Evolutionary conservation across 2,797 vertebrate species (phyloP), one percentile per base, ranked within the genome.

Genomic region (Acanthiza pusilla): DNA sequence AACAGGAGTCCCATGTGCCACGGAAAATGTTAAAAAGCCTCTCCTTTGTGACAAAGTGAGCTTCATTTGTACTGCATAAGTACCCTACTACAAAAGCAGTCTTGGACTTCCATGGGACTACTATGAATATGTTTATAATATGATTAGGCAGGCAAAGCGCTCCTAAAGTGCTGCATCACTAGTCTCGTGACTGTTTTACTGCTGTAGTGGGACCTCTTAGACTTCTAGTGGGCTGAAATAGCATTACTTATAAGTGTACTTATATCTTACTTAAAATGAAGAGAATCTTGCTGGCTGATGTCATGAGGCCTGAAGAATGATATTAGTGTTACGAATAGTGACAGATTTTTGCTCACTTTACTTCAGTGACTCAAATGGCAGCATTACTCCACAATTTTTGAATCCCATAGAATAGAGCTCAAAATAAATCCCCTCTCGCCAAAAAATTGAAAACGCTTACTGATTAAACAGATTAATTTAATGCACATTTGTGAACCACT

Each of bases 51-150:
- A 96, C 95, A 93, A 93, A 95, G 95, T 73, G 77, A 91, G 94
- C 87, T 96, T 96, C 97, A 96, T 96, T 97, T 96, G 91, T 93
- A 94, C 93, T 73, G 71, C 80, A 55, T 93, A 94, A 97, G 84
- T 97, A 91, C 83, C 36, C 21, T 85, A 93, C 84, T 93, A 95
- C 94, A 96, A 91, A 96, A 97, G 95, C 95, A 88, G 91, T 61
- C 78, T 68, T 91, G 93, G 95, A 93, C 93, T 96, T 97, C 85
- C 96, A 81, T 96, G 96, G 97, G 97, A 97, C 94, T 95, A 94
- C 94, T 97, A 93, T 95, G 97, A 97, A 97, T 97, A 97, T 94
- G 93, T 94, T 97, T 97, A 97, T 96, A 96, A 97, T 95, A 97
- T 95, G 95, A 97, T 97, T 97, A 97, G 95, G 94, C 95, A 93